Base-by-base conservation (phyloP, 1,140 invertebrate genomes). In the Pseudachorutes palmiensis region DNA sequence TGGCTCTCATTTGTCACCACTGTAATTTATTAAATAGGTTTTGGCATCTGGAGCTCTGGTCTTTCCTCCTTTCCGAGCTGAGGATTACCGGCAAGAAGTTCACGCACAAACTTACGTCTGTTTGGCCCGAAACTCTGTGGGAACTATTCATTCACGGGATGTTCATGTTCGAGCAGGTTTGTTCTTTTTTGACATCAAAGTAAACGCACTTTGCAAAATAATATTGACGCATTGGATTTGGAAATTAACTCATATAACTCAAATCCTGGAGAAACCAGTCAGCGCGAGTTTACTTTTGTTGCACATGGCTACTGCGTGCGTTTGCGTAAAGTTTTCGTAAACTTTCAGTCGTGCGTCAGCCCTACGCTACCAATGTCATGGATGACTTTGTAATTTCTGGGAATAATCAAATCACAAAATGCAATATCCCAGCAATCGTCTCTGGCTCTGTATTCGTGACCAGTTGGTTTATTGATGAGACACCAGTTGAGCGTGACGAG, bases 21-120 rank as follows among this genome's bases (percentile, higher is more conserved):
- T n/a, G n/a, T n/a, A n/a, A n/a, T n/a, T n/a, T n/a, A n/a, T n/a
- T n/a, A n/a, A n/a, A n/a, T 79, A 90, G 87, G 88, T 93, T 69
- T 80, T 91, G 71, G 86, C 89, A 26, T 92, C 97, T 79, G 92
- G 94, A 75, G 95, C 95, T 75, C 81, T 97, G 69, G 89, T 94
- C 33, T 94, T 97, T 77, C 91, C 91, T 57, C 91, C 92, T 12
- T 97, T 96, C 84, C 85, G 91, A 60, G 91, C 90, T 36, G 89
- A 92, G 78, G 90, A 93, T 77, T 96, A 96, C 77, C 83, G 89
- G 49, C 90, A 94, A 78, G 90, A 94, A 78, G 90, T 96, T 36
- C 94, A 97, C 76, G 91, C 91, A 72, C 90, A 93, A 79, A 88
- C 92, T 58, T 97, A 96, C 80, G 87, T 91, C 72, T 97, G 94